Evolutionary conservation across 2,888 invertebrate species (phyloP).

Genomic region (Drosophila eohydei): DNA sequence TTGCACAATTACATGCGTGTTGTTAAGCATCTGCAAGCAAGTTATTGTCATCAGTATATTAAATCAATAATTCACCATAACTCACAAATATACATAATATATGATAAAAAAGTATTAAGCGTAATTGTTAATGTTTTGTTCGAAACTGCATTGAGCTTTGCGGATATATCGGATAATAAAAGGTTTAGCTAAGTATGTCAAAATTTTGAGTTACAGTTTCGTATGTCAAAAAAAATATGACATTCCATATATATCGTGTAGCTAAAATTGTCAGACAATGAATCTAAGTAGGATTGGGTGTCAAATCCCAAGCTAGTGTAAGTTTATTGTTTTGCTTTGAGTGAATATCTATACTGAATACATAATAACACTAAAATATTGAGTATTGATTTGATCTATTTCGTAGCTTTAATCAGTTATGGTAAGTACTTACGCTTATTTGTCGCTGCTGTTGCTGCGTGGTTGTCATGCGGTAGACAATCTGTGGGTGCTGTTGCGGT

Average conservation of each 20-base stretch:
- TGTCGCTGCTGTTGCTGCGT: slow-evolving; percentile 71
- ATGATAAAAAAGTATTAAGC: background rate
- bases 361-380: too few species aligned
- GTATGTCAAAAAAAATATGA: background rate
- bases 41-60: background rate
- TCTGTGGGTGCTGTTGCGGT: slow-evolving; percentile 69
- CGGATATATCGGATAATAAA: background rate
- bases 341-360: background rate
- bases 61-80: background rate
- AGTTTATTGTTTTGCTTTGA: too few species aligned
- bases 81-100: background rate
- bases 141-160: background rate
- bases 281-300: too few species aligned
- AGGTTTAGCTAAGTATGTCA: background rate
- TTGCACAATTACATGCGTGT: slow-evolving; percentile 82
- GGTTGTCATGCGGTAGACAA: slow-evolving; percentile 76
- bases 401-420: background rate
- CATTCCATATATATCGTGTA: background rate
- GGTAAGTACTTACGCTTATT: slow-evolving; percentile 54
- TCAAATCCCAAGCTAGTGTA: too few species aligned
- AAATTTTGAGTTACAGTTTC: background rate
- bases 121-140: background rate
- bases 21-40: slow-evolving; percentile 74
- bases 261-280: too few species aligned
- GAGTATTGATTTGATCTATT: too few species aligned